Evolutionary conservation across 2,888 invertebrate species (phyloP).

Genomic region (Nectonema munidae): DNA sequence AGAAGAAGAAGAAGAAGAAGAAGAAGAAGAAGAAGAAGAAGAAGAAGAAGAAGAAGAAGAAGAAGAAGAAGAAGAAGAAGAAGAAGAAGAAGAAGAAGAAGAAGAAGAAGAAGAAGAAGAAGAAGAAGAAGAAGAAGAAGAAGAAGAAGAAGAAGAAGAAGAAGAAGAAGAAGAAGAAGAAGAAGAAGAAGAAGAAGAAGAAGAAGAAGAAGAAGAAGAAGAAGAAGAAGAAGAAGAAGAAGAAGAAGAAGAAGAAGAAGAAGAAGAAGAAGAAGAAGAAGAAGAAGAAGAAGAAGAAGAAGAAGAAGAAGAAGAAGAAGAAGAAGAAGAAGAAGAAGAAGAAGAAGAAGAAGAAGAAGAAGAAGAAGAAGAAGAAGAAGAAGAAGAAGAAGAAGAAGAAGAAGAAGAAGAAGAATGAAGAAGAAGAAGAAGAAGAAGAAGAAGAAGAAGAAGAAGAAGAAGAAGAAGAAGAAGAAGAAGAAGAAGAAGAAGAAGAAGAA

Average conservation of each 20-base stretch:
- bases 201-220: conserved; percentile 8
- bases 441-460: conserved; percentile 1
- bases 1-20: conserved; percentile 1
- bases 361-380: conserved; percentile 8
- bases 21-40: conserved; percentile 1
- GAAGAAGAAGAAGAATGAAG: conserved; percentile 9
- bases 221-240: conserved; percentile 2
- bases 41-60: background rate
- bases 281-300: conserved; percentile 13
- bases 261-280: conserved; percentile 9
- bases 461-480: conserved; percentile 14
- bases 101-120: conserved; percentile 9
- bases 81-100: conserved; percentile 1
- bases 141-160: conserved; percentile 8
- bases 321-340: conserved; percentile 14
- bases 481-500: conserved; percentile 7
- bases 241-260: conserved; percentile 12
- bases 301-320: conserved; percentile 6
- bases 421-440: conserved; percentile 6
- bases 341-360: conserved; percentile 11
- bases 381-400: conserved; percentile 12
- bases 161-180: conserved; percentile 6
- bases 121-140: conserved; percentile 10
- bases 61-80: background rate
- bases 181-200: conserved; percentile 10